Evolutionary conservation across 1,140 invertebrate species (phyloP), one percentile per base, ranked within the genome.

Genomic region (Cydia splendana): DNA sequence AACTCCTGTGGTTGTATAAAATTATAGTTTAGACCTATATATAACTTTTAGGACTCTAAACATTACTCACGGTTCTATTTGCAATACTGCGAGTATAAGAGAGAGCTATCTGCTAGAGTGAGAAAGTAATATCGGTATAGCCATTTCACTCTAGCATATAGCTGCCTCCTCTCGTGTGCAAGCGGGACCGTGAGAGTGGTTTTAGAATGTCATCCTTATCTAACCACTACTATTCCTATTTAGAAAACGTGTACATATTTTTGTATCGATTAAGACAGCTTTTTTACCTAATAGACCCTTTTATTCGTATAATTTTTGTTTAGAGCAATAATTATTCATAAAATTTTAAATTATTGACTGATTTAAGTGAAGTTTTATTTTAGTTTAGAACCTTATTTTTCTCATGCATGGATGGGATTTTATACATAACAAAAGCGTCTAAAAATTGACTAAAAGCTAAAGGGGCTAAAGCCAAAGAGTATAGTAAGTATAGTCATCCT

Each of bases 311-410:
- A 80, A 81, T 81, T 79, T 86, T 84, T 84, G 81, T 87, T 86
- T 87, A 86, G 84, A 84, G 76, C 78, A 85, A 83, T 82, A 82
- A 83, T 67, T 80, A 80, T 76, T 45, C 75, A 86, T 83, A 84
- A 84, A 86, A 83, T 82, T 76, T 82, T 88, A 88, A 90, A 89
- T 91, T 90, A 91, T 90, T 90, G 85, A 87, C 80, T 82, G 81
- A 84, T 65, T 83, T 30, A 75, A 62, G 67, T 76, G 75, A 77
- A n/a, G 38, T 81, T 82, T 83, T 80, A 81, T 82, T 83, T 73
- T 38, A 38, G 34, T 38, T 38, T 38, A 30, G 30, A 30, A 30
- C 30, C 30, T 4, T 30, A 4, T 4, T 30, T 30, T 30, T 30
- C 30, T 30, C 4, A 30, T 4, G 30, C 30, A 30, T 30, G 30